These are phyloP conservation scores for Maniola jurtina DNA, from an alignment of 1,140 invertebrate species.

Conservation along the genomic window DNA sequence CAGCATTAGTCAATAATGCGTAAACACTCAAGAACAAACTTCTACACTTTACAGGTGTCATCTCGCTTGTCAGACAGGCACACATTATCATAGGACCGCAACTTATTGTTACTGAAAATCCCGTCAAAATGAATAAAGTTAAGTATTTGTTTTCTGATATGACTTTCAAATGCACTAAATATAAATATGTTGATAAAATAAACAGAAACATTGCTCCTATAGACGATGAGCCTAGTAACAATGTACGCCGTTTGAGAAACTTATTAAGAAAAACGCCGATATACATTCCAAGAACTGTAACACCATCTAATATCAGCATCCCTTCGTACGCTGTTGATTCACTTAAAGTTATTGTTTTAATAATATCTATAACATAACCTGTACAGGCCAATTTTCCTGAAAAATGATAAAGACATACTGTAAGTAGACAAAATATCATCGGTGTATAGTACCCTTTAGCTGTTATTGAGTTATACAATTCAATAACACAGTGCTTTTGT, in stretches of 20 bases:
- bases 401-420: constrained; percentile 26
- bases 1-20: constrained; percentile 18
- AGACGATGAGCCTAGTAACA: constrained; percentile 27
- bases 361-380: constrained; percentile 41
- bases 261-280: constrained; percentile 29
- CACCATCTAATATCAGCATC: constrained; percentile 45
- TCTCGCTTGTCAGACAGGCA: constrained; percentile 31
- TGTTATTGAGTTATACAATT: background rate
- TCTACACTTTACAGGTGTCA: constrained; percentile 34
- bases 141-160: constrained; percentile 33
- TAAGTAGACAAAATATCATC: background rate
- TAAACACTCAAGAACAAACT: constrained; percentile 29
- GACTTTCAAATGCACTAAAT: constrained; percentile 31
- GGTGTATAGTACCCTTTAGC: constrained; percentile 13
- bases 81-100: constrained; percentile 41
- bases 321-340: constrained; percentile 35
- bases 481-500: background rate
- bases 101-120: constrained; percentile 37
- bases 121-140: constrained; percentile 30
- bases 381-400: constrained; percentile 41
- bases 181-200: constrained; percentile 40
- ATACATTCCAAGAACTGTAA: constrained; percentile 43
- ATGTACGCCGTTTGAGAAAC: constrained; percentile 29
- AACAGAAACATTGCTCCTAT: constrained; percentile 36
- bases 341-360: constrained; percentile 37